Percentiles rank a stretch among this genome's conserved stretches.
phyloP scores from a whole-genome alignment of 2,797 vertebrate species.

The Sitta carolinensis region DNA sequence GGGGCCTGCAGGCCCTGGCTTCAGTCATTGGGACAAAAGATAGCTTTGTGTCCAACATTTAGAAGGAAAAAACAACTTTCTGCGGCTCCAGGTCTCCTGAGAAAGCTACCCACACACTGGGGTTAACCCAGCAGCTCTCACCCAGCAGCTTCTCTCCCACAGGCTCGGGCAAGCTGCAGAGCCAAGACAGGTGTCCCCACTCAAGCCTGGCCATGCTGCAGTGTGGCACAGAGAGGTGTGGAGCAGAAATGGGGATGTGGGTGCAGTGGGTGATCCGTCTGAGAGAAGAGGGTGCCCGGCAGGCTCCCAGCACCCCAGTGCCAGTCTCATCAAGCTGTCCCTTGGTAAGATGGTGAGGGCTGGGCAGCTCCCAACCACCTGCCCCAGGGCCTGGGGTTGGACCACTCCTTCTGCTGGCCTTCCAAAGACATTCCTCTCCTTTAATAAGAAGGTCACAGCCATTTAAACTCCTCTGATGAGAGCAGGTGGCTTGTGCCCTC shows the following conservation, averaged over 20 bases:
- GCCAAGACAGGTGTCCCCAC: accelerated
- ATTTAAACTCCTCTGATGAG: slow-evolving; percentile 55
- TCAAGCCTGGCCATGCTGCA: accelerated
- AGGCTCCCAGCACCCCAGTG: neutral
- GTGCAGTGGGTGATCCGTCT: neutral
- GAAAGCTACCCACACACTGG: neutral
- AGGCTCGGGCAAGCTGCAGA: neutral
- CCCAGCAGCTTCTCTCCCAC: neutral
- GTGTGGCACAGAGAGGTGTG: accelerated
- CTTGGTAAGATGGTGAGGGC: accelerated
- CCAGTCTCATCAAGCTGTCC: neutral
- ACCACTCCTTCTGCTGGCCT: neutral
- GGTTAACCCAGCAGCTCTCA: neutral
- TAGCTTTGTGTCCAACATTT: neutral
- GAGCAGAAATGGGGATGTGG: neutral
- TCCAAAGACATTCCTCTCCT: slow-evolving; percentile 9
- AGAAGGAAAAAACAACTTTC: neutral
- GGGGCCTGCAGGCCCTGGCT: neutral
- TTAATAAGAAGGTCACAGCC: slow-evolving; percentile 50
- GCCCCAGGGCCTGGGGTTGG: accelerated
- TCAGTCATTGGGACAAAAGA: neutral
- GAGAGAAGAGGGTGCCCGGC: accelerated
- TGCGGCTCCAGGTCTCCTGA: neutral
- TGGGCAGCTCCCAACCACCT: accelerated
- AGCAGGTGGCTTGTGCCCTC: neutral